phyloP scores from a whole-genome alignment of 2,888 invertebrate genomes.

The Drosophila aldrichi region DNA sequence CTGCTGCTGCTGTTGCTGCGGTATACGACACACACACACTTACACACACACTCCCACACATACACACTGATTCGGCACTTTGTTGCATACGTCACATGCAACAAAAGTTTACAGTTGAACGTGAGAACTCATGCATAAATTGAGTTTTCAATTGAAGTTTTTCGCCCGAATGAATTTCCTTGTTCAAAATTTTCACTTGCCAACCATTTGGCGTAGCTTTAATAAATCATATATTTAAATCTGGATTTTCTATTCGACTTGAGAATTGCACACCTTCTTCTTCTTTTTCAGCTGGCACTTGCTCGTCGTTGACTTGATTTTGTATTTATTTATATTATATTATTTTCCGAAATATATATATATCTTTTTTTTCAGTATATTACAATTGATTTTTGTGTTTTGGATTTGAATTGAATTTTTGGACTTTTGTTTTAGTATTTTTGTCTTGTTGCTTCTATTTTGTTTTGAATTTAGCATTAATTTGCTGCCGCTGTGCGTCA shows the following conservation, averaged over 20 bases:
- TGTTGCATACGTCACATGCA: conserved; percentile 77
- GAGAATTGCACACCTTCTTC: conserved; percentile 52
- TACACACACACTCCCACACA: conserved; percentile 11
- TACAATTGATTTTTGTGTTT: conserved; percentile 34
- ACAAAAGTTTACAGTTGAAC: conserved; percentile 57
- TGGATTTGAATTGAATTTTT: conserved; percentile 35
- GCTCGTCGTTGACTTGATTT: conserved; percentile 33
- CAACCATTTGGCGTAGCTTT: background rate
- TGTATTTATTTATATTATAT: conserved; percentile 13
- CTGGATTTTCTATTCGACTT: too few relatives aligned
- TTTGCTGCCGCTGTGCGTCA: conserved; percentile 85
- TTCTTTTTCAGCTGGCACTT: conserved; percentile 16
- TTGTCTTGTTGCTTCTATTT: background rate
- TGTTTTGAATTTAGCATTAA: conserved; percentile 54
- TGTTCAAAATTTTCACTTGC: background rate
- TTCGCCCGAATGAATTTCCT: conserved; percentile 14
- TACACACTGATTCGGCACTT: conserved; percentile 59
- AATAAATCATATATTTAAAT: background rate
- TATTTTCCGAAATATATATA: background rate
- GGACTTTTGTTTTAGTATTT: conserved; percentile 46
- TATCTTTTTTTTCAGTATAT: conserved; percentile 24
- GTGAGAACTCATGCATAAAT: conserved; percentile 70
- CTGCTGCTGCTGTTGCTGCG: conserved; percentile 42
- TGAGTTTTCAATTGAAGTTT: conserved; percentile 48
- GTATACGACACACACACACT: conserved; percentile 29